Base-by-base conservation (phyloP, 2,797 vertebrate genomes). In the Strix occidentalis region DNA sequence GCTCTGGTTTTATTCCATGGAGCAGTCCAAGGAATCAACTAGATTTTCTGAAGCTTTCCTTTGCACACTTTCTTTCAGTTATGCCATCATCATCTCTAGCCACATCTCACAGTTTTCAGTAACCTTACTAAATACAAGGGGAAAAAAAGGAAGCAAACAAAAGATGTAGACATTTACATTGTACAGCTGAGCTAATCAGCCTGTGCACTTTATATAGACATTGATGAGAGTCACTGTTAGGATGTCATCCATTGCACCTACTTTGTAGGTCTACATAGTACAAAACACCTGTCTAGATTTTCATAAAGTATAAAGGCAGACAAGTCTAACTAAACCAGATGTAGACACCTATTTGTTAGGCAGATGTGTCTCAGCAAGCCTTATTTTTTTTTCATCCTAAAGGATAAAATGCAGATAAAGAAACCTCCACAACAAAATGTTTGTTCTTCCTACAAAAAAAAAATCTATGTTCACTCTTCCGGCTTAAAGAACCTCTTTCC, bases 51-150 rank as follows among this genome's bases (percentile, higher is more conserved):
- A 24, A 66, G n/a, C 8, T 76, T 65, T 43, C 9, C 9, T 84
- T 51, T 23, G 4, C 13, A 17, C 0, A 0, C 77, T 84, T 57
- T 53, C 33, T 11, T 48, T 33, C 37, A 25, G 54, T 21, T 72
- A 33, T 75, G 54, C 6, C 3, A 2, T 23, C 25, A 83, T 64
- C 28, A 85, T 64, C 60, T 41, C 8, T 7, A 37, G 39, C 15
- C 20, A 35, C 13, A 5, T 5, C 56, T 63, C 68, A 18, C 43
- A 65, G 19, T 25, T 74, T 65, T 53, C 43, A 71, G 81, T 65
- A 28, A 45, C 31, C 41, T 77, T 39, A 18, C 6, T 65, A 28
- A 68, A 50, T 13, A 37, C 2, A 3, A 66, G 13, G 18, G 16
- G 18, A 2, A 11, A 48, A 45, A 45, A 63, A 23, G 7, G 41